Base-by-base conservation (phyloP, 2,888 invertebrate genomes). In the Amiota minor region DNA sequence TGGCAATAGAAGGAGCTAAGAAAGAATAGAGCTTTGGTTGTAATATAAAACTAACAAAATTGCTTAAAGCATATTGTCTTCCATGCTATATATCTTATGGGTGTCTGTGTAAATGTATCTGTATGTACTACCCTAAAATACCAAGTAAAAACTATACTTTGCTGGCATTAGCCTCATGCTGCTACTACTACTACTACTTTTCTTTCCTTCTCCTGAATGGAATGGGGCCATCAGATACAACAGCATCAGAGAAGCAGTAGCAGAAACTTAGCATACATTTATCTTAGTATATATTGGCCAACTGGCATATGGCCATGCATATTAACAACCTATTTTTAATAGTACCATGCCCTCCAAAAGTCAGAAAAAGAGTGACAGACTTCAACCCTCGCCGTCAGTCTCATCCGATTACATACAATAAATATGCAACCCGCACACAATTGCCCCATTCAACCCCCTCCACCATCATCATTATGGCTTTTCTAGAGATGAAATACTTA, bases 311-410 rank as follows among this genome's bases (percentile, higher is more conserved):
- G 86, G 87, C 79, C 87, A 86, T 86, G 87, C 87, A 87, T 87
- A 87, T 87, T 87, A 87, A 87, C 85, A 86, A 84, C 82, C 85
- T 83, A 87, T 82, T 87, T 87, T 81, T 79, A 82, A 80, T 78
- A 67, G 76, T 79, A 76, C 35, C 35, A 35, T 35, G 35, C 35
- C 35, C 35, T 35, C 35, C 35, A 76, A 72, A 73, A 64, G 65
- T 47, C 53, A 47, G 70, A 16, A 56, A 59, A 70, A 61, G 71
- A 16, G 50, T 14, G 64, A 18, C 14, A 55, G 59, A 45, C 50
- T 55, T 59, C 61, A 16, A 46, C 55, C 55, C n/a, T 16, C 67
- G 18, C 18, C 67, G 49, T 16, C 49, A 50, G 62, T 14, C 62
- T 61, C 49, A 61, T 50, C 67, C 50, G 67, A 50, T 68, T 68